These are phyloP conservation scores for Hippopotamyrus pictus DNA, from an alignment of 2,797 vertebrate species.

Conservation along the genomic window DNA sequence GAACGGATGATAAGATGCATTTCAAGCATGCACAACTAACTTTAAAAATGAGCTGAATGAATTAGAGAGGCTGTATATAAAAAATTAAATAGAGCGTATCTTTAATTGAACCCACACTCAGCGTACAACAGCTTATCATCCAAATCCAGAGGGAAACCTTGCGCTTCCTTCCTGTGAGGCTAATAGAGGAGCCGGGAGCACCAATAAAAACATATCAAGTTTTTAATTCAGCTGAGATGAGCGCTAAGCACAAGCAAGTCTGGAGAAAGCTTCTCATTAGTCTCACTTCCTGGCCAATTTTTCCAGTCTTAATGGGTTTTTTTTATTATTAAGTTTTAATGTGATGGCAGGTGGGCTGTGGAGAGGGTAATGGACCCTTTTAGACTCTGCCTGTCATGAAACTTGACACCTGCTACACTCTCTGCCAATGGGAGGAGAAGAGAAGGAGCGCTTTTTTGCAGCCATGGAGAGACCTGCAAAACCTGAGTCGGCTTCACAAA, in stretches of 20 bases:
- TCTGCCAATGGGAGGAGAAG: constrained; percentile 11
- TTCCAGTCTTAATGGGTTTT: constrained; percentile 38
- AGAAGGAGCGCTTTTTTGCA: constrained; percentile 14
- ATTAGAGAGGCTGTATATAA: not conserved
- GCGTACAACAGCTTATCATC: not conserved
- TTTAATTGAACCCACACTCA: not conserved
- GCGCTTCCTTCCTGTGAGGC: not conserved
- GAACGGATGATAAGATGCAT: not conserved
- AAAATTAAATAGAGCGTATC: not conserved
- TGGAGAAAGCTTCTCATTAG: constrained; percentile 2
- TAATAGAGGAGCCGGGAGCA: not conserved
- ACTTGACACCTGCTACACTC: not conserved
- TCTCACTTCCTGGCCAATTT: constrained; percentile 15
- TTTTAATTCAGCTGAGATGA: constrained; percentile 16
- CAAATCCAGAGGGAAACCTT: not conserved
- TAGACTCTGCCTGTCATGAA: not conserved
- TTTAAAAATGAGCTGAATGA: not conserved
- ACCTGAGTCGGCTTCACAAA: not conserved
- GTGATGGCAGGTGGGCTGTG: constrained; percentile 28
- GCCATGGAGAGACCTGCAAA: not conserved
- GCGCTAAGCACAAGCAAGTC: not conserved
- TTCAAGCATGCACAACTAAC: not conserved
- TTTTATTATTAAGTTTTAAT: constrained; percentile 29
- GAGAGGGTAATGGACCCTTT: constrained; percentile 31
- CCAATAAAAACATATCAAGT: constrained; percentile 5